Evolutionary conservation across 2,797 vertebrate species (phyloP), one percentile per base, ranked within the genome.

Genomic region (Phrynocephalus forsythii): DNA sequence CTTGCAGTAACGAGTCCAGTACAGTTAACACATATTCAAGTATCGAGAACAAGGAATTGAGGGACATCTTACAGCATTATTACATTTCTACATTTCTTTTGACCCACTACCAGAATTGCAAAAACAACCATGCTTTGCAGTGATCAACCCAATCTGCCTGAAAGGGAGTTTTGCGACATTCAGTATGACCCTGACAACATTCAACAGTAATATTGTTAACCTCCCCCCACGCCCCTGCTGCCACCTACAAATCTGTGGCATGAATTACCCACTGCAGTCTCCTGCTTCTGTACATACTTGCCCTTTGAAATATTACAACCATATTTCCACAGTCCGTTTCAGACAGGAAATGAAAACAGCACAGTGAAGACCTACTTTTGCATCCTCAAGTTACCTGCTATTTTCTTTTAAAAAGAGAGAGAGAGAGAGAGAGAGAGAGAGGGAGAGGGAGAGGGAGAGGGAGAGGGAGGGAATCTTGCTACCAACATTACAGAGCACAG

Each of bases 271-370:
- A 38, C 20, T 66, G 56, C 24, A 20, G 11, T 30, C 44, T 52
- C 24, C 30, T 86, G n/a, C 13, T 80, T 80, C 56, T 86, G 63
- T 71, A 50, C 77, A 69, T 69, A 79, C 26, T 78, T 18, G 63
- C 22, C 48, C 8, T 0, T 56, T 56, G 78, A 6, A n/a, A 18
- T 69, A 71, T 60, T 48, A 71, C 28, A 48, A 20, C 22, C 48
- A 33, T 28, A 71, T 71, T 79, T 60, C 20, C 26, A 30, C 30
- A 28, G 56, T 8, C 79, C n/a, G 6, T 69, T 15, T 68, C 33
- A 38, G 18, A 44, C 22, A 44, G 24, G 68, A 66, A 80, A 56
- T 72, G 44, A 80, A 80, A 68, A 6, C 9, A 80, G 5, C 22
- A 33, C 38, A 24, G 15, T 86, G 48, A 56, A n/a, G 56, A 28